phyloP scores from a whole-genome alignment of 2,797 vertebrate genomes.

The Novumbra hubbsi region DNA sequence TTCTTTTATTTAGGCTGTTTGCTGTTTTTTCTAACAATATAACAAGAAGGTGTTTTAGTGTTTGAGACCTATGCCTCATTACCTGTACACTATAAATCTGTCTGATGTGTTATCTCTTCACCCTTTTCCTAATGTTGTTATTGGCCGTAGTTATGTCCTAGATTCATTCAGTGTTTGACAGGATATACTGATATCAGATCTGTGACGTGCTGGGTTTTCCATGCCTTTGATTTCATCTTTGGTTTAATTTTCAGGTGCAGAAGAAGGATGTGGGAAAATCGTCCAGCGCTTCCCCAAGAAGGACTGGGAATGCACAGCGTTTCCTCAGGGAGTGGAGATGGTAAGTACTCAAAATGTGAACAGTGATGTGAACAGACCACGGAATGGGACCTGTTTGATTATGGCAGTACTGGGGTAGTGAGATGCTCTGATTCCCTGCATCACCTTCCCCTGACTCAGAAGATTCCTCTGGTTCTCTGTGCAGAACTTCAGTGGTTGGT shows the following conservation, averaged over 20 bases:
- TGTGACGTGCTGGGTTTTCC: not conserved
- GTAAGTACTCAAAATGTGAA: conserved; percentile 72
- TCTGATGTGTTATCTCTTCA: not conserved
- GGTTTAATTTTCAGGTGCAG: conserved; percentile 74
- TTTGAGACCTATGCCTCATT: not conserved
- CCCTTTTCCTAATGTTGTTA: not conserved
- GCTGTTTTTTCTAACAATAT: not conserved
- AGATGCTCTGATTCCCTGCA: not conserved
- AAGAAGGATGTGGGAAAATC: conserved; percentile 94
- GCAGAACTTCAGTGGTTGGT: not conserved
- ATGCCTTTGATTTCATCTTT: conserved; percentile 1
- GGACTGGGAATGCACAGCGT: conserved; percentile 96
- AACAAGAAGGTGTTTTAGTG: not conserved
- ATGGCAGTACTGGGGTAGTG: not conserved
- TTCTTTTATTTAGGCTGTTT: not conserved
- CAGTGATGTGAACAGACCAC: not conserved
- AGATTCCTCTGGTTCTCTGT: not conserved
- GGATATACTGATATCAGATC: not conserved
- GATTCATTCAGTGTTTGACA: not conserved
- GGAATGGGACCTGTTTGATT: not conserved
- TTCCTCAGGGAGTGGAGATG: conserved; percentile 98
- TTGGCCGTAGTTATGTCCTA: not conserved
- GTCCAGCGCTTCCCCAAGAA: conserved; percentile 95
- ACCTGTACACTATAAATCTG: not conserved
- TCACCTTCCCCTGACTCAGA: not conserved